Percentiles rank a stretch among this genome's conserved stretches.
These are phyloP conservation scores for Phragmatobia fuliginosa DNA, from an alignment of 2,888 invertebrate genomes.

Conservation along the genomic window DNA sequence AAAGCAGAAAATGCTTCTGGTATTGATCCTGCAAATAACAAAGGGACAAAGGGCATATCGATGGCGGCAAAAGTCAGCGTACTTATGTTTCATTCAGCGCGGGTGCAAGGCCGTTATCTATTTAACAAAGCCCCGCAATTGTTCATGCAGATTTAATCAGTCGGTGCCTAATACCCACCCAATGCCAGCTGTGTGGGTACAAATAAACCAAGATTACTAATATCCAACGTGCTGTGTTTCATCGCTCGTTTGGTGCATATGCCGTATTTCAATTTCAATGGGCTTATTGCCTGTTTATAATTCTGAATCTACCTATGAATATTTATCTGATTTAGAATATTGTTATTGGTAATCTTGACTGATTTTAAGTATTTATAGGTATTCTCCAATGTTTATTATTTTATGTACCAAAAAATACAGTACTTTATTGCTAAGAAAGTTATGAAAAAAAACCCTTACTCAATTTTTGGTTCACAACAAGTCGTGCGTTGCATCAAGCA, in stretches of 20 bases:
- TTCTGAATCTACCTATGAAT: neutral
- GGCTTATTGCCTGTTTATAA: conserved; percentile 29
- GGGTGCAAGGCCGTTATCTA: conserved; percentile 65
- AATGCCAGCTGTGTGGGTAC: conserved; percentile 48
- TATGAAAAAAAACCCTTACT: neutral
- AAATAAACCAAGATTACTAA: conserved; percentile 53
- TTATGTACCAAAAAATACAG: neutral
- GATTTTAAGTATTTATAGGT: neutral
- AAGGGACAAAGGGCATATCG: conserved; percentile 46
- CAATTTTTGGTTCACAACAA: neutral
- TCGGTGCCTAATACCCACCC: conserved; percentile 51
- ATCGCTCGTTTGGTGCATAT: conserved; percentile 53
- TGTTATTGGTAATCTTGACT: neutral
- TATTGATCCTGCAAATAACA: conserved; percentile 33
- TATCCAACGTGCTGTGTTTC: conserved; percentile 45
- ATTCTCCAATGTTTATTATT: neutral
- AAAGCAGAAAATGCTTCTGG: conserved; percentile 18
- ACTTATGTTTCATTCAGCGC: conserved; percentile 74
- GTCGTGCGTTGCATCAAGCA: neutral
- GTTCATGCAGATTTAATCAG: conserved; percentile 83
- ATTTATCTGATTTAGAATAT: neutral
- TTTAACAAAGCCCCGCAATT: conserved; percentile 71
- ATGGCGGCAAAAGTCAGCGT: conserved; percentile 56
- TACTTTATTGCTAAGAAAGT: neutral
- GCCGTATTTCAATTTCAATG: conserved; percentile 49